A percentile compares a stretch with the other conserved stretches of the same genome.
These are phyloP conservation scores for Andrena cerasifolii DNA, from an alignment of 1,140 invertebrate genomes.

Conservation along the genomic window DNA sequence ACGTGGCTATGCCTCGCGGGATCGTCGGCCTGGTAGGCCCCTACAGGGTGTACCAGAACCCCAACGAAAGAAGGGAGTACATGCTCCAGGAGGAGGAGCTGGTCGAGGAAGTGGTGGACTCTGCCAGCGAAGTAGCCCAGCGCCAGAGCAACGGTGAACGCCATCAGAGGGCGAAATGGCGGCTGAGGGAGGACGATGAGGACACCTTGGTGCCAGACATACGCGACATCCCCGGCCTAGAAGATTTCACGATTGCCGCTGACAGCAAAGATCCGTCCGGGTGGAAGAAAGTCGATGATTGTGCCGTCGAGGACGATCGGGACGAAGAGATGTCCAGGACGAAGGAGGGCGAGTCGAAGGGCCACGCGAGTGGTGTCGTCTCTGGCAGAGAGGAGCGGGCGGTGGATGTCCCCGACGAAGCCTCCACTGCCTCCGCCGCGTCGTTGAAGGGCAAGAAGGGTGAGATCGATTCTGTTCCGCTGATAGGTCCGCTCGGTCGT, in stretches of 20 bases:
- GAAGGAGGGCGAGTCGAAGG: background rate
- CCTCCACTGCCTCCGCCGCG: constrained; percentile 42
- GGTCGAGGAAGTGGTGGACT: constrained; percentile 68
- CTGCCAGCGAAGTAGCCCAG: constrained; percentile 49
- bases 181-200: constrained; percentile 66
- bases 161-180: constrained; percentile 67
- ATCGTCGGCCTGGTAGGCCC: constrained; percentile 73
- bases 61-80: constrained; percentile 68
- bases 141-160: constrained; percentile 43
- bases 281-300: constrained; percentile 41
- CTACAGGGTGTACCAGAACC: constrained; percentile 68
- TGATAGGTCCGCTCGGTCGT: background rate
- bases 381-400: constrained; percentile 67
- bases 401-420: constrained; percentile 64
- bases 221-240: constrained; percentile 32
- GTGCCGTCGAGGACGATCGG: background rate
- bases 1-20: constrained; percentile 64
- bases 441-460: constrained; percentile 46
- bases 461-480: constrained; percentile 32
- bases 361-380: constrained; percentile 33
- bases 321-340: background rate
- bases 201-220: constrained; percentile 64
- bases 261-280: constrained; percentile 25
- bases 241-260: constrained; percentile 14
- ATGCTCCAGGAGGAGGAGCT: constrained; percentile 75